Conservation (phyloP, 2,888 invertebrate genomes). For the Agrochola circellaris region DNA sequence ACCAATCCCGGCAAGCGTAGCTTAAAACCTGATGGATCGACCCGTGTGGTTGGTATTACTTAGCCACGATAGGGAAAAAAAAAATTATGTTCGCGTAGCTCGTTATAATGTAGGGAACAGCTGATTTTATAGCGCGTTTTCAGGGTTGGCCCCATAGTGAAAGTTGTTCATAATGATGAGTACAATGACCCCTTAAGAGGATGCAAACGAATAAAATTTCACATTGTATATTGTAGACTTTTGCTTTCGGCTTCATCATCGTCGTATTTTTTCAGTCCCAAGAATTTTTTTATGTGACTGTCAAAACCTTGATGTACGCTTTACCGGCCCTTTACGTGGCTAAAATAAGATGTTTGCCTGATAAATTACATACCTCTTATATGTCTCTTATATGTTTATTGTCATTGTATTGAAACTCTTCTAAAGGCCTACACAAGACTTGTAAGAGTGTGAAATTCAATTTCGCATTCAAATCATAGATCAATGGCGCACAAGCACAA, state of each 20-base stretch:
- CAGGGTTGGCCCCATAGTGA: too few species aligned
- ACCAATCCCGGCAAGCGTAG: too few species aligned
- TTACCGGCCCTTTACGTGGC: neutral
- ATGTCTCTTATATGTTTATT: slow-evolving; percentile 9
- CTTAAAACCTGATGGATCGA: too few species aligned
- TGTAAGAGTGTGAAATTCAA: slow-evolving; percentile 63
- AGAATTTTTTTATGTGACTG: neutral
- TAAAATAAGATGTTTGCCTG: neutral
- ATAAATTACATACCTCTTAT: neutral
- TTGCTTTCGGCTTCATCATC: neutral
- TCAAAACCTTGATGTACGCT: neutral
- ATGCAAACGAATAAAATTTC: too few species aligned
- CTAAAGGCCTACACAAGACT: slow-evolving; percentile 37
- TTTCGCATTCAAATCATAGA: slow-evolving; percentile 61
- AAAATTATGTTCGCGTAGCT: too few species aligned
- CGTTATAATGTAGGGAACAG: too few species aligned
- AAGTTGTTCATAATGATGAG: too few species aligned
- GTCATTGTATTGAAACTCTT: slow-evolving; percentile 43
- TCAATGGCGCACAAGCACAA: slow-evolving; percentile 58
- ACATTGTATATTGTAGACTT: neutral
- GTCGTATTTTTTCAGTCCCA: neutral
- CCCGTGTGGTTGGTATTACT: too few species aligned
- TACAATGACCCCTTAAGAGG: too few species aligned
- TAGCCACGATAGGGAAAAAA: too few species aligned
- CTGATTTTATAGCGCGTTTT: too few species aligned